Evolutionary conservation across 1,140 invertebrate genomes (phyloP), one percentile per base, ranked within the genome.

Genomic region (Macrobrachium nipponense): DNA sequence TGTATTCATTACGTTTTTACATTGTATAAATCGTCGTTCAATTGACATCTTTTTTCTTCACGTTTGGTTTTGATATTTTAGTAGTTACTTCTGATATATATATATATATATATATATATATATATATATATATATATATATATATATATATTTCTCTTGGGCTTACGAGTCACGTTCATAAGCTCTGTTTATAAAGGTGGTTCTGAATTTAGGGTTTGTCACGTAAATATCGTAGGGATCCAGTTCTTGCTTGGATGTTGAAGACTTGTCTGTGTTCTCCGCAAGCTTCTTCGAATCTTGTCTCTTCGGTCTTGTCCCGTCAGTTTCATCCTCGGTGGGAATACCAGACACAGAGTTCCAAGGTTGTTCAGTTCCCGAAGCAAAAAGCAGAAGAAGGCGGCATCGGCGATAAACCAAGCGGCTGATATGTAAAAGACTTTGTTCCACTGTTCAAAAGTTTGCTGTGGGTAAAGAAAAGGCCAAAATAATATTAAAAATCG

Each of bases 381-480:
- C 60, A 51, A 80, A 88, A 23, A 66, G 1, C 8, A 88, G 14
- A 75, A 88, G 76, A 88, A 43, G 0, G 78, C 2, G 20, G 81
- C 82, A 27, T 83, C 79, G 14, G 59, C 76, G 7, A 83, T 59
- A 66, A 70, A 83, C 27, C 36, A 79, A 62, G 59, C 77, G 10
- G 86, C 62, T 51, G 89, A 87, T n/a, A 90, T 89, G 78, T 86
- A 73, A 43, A 89, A 88, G 5, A 90, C 90, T n/a, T 89, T 89
- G 14, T 72, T 59, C 89, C 90, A 90, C 23, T 89, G 89, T 18
- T 87, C 77, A 58, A 90, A 86, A 18, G 90, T 90, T 86, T 81
- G 83, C 87, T 90, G 82, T 17, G 27, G 75, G 43, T 17, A 43
- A 81, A 60, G 17, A 72, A 36, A 72, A 80, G 18, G 18, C n/a